These are phyloP conservation scores for Atherinosoma microstoma DNA, from an alignment of 2,797 vertebrate species.

Conservation along the genomic window DNA sequence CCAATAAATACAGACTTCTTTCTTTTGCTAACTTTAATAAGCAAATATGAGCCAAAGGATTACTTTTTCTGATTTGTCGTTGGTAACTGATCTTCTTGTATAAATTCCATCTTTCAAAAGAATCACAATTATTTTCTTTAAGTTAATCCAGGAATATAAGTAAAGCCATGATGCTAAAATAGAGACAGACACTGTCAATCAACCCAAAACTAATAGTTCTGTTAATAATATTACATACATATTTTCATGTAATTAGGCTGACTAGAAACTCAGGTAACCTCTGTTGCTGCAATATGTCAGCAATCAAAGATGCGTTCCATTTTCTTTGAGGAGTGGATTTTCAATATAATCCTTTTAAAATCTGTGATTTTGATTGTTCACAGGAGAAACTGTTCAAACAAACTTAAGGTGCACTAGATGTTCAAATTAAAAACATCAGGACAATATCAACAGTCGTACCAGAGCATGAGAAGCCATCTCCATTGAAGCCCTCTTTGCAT, in stretches of 20 bases:
- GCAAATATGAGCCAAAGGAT: background rate
- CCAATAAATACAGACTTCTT: background rate
- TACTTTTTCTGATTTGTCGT: background rate
- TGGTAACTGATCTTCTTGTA: too few relatives aligned
- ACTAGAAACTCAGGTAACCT: background rate
- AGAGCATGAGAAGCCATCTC: constrained; percentile 91
- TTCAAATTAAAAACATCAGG: background rate
- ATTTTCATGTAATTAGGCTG: background rate
- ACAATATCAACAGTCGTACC: constrained; percentile 73
- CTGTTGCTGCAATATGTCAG: background rate
- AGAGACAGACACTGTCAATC: too few relatives aligned
- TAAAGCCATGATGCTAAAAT: too few relatives aligned
- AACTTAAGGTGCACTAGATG: background rate
- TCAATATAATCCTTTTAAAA: background rate
- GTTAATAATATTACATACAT: too few relatives aligned
- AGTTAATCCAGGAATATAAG: too few relatives aligned
- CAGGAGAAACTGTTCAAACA: background rate
- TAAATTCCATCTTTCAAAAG: too few relatives aligned
- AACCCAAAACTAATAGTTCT: too few relatives aligned
- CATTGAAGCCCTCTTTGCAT: constrained; percentile 90
- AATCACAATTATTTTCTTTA: too few relatives aligned
- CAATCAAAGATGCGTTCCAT: background rate
- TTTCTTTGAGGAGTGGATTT: background rate
- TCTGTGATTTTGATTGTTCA: background rate
- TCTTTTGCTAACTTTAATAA: background rate